Conservation (phyloP, 2,113 vertebrate species). For the Tupaia tana region DNA sequence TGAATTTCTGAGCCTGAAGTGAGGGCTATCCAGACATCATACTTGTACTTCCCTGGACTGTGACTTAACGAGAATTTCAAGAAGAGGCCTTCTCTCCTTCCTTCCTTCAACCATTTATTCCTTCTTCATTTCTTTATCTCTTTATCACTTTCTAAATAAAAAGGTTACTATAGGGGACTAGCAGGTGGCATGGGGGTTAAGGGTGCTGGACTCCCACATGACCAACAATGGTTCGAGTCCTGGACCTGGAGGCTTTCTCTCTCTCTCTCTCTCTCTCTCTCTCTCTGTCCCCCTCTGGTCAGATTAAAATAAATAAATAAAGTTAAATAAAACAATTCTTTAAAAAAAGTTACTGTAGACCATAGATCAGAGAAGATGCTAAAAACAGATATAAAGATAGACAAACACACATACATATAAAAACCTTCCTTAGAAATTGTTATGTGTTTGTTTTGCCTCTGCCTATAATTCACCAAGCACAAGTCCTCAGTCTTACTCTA, state of each 20-base stretch:
- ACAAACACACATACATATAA: too few relatives aligned
- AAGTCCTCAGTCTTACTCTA: background rate
- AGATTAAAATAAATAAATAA: too few relatives aligned
- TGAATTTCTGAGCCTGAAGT: background rate
- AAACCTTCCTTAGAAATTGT: background rate
- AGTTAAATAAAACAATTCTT: too few relatives aligned
- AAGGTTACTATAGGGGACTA: background rate
- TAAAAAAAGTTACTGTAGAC: background rate
- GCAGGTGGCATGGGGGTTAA: too few relatives aligned
- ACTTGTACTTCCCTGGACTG: background rate
- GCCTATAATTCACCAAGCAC: background rate
- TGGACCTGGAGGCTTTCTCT: too few relatives aligned
- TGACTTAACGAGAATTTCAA: background rate
- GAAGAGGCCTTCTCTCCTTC: accelerated
- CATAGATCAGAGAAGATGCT: background rate
- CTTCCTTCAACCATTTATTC: background rate
- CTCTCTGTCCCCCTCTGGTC: too few relatives aligned
- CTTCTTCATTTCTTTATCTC: background rate
- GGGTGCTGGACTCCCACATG: too few relatives aligned
- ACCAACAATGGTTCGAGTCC: too few relatives aligned
- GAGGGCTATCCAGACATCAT: background rate
- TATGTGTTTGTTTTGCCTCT: background rate
- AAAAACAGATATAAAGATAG: accelerated
- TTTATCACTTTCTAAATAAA: background rate
- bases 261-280: too few relatives aligned